Base-by-base conservation (phyloP, 2,797 vertebrate species). In the Sphenopsis melanotis region DNA sequence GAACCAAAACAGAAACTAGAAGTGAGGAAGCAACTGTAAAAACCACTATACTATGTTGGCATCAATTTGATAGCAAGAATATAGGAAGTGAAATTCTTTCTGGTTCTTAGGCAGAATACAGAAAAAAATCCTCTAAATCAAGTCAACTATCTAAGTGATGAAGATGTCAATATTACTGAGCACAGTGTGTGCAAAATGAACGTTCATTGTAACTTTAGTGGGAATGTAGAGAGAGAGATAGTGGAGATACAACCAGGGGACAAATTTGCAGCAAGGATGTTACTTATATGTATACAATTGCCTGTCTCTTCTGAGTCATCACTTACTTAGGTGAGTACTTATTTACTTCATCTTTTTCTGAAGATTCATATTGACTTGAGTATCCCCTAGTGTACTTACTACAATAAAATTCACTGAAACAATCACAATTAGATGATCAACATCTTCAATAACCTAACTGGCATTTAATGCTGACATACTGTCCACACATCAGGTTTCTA, bases 381-480 rank as follows among this genome's bases (percentile, higher is more conserved):
- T 3, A 6, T 83, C 42, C 86, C n/a, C 65, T 93, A 83, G 83
- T 6, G 17, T 95, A 96, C 87, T 94, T 66, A 69, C n/a, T 65
- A 68, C 46, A 93, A 94, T 94, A 93, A 94, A 97, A 96, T 87
- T 76, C 37, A 90, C 56, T 34, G 83, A 96, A 97, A 97, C 81
- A 89, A 88, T 87, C 55, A 19, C 34, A 94, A 89, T 60, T 78
- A 85, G 41, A 77, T 52, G 71, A 85, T 36, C 84, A 89, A 95
- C 95, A 89, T 89, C 69, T 89, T 96, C 93, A 94, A 39, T 94
- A 95, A 91, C 41, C 42, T 44, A 91, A 70, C 34, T 80, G 94
- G 92, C 80, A 95, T 92, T 97, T 96, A 95, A 93, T 57, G 66
- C 49, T 87, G 88, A 79, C 59, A 79, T 65, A 90, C 36, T 55